Conservation (phyloP, 1,140 invertebrate species). For the Thereuonema tuberculata region DNA sequence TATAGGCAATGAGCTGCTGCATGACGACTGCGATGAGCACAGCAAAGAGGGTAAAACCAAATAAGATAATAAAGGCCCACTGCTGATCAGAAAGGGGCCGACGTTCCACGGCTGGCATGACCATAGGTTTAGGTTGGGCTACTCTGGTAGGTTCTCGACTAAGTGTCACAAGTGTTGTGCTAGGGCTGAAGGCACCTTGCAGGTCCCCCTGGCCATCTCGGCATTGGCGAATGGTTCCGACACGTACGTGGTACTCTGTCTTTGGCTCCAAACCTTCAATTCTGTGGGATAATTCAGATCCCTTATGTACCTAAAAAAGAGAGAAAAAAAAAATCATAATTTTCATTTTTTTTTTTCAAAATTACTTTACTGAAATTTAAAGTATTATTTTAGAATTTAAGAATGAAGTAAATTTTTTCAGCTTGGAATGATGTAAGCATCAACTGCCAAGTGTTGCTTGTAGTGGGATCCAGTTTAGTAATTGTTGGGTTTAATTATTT, state of each 20-base stretch:
- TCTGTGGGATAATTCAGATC: conserved; percentile 45
- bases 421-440: too few relatives aligned
- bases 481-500: too few relatives aligned
- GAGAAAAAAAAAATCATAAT: conserved; percentile 11
- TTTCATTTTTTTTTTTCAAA: too few relatives aligned
- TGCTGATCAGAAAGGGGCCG: conserved; percentile 46
- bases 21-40: conserved; percentile 45
- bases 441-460: too few relatives aligned
- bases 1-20: conserved; percentile 30
- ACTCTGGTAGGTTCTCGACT: neutral
- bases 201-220: conserved; percentile 36
- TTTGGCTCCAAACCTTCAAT: conserved; percentile 51
- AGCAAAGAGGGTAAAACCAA: conserved; percentile 44
- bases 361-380: conserved; percentile 5
- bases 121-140: neutral
- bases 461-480: too few relatives aligned
- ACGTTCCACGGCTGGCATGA: conserved; percentile 20
- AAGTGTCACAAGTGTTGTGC: conserved; percentile 35
- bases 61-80: conserved; percentile 45
- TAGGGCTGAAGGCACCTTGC: conserved; percentile 47
- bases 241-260: conserved; percentile 53
- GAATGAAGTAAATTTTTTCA: too few relatives aligned
- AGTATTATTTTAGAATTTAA: too few relatives aligned
- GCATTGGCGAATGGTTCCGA: conserved; percentile 51
- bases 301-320: conserved; percentile 48